phyloP scores from a whole-genome alignment of 2,888 invertebrate genomes.

The Polyommatus iphigenia region DNA sequence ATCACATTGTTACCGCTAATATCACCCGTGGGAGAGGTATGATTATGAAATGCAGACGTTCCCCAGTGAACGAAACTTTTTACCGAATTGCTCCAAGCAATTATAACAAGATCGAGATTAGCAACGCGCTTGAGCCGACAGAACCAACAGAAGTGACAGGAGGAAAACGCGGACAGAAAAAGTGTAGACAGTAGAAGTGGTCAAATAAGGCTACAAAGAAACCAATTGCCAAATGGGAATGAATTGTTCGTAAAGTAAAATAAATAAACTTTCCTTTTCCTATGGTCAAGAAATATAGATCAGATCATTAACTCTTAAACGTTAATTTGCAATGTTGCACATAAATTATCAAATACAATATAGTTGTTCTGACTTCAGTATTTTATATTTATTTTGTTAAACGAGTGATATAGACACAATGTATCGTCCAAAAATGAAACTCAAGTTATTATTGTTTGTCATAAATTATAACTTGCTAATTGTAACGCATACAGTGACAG shows the following conservation, averaged over 20 bases:
- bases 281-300: too few relatives aligned
- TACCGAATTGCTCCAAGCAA: not conserved
- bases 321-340: too few relatives aligned
- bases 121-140: not conserved
- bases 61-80: conserved; percentile 12
- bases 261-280: too few relatives aligned
- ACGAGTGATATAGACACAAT: too few relatives aligned
- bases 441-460: not conserved
- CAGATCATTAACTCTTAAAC: too few relatives aligned
- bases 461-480: not conserved
- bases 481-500: not conserved
- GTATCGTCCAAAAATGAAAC: not conserved
- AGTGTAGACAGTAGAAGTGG: too few relatives aligned
- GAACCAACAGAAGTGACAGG: not conserved
- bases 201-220: too few relatives aligned
- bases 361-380: too few relatives aligned
- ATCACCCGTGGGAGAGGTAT: conserved; percentile 14
- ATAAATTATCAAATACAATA: too few relatives aligned
- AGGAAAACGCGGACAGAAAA: not conserved
- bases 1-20: not conserved
- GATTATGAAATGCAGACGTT: conserved; percentile 15
- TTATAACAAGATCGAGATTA: conserved; percentile 22
- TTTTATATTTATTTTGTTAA: too few relatives aligned
- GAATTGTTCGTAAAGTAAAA: too few relatives aligned
- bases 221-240: too few relatives aligned